Conservation (phyloP, 2,797 vertebrate genomes). For the Labroides dimidiatus region DNA sequence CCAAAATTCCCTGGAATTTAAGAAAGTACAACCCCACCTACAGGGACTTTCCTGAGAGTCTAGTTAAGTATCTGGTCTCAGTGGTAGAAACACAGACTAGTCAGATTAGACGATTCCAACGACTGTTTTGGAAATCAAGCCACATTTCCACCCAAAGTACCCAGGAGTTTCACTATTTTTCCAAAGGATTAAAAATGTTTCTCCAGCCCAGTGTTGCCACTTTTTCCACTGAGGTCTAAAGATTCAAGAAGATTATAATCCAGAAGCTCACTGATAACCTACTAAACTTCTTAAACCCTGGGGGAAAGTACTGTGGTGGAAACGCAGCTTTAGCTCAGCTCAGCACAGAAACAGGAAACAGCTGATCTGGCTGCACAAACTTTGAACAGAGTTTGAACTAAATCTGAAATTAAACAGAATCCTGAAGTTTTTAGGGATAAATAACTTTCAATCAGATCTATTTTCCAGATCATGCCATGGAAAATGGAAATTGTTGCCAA, state of each 20-base stretch:
- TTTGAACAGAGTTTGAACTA: background rate
- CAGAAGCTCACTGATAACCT: background rate
- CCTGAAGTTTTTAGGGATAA: no score
- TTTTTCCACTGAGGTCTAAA: background rate
- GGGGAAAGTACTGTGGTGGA: background rate
- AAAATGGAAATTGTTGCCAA: background rate
- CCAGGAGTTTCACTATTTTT: no score
- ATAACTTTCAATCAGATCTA: no score
- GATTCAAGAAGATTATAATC: background rate
- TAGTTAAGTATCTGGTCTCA: no score
- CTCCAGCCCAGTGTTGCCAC: background rate
- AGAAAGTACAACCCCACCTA: no score
- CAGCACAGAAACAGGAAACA: background rate
- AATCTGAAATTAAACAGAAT: no score
- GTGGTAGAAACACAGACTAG: no score
- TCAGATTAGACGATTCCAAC: no score
- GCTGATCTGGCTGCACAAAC: background rate
- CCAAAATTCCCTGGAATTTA: background rate
- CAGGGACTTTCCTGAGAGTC: no score
- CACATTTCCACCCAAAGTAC: no score
- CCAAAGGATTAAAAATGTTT: background rate
- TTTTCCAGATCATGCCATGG: background rate
- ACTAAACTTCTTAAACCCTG: background rate
- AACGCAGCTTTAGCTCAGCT: background rate
- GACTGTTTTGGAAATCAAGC: no score